phyloP scores from a whole-genome alignment of 37 sponge, comb jelly and placozoan species.

The Cladorhizidae sp. region DNA sequence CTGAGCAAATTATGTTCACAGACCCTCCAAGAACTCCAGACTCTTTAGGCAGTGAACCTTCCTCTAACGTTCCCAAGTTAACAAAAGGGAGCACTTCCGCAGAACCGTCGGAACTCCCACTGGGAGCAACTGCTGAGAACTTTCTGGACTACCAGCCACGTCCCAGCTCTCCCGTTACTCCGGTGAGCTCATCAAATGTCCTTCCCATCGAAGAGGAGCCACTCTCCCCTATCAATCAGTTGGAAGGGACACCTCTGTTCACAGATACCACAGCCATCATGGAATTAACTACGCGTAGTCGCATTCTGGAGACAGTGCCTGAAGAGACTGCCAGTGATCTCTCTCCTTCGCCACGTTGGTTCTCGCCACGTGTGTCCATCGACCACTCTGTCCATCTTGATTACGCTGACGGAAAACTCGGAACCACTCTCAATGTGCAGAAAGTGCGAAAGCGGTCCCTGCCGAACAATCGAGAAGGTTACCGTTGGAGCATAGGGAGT shows the following conservation, averaged over 20 bases:
- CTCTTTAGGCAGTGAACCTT: background rate
- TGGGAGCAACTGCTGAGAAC: constrained; percentile 70
- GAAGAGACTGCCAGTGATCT: constrained; percentile 87
- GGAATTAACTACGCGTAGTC: background rate
- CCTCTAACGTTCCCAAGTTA: background rate
- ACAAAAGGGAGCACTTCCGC: background rate
- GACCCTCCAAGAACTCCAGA: background rate
- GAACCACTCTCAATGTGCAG: constrained; percentile 21
- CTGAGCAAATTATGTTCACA: background rate
- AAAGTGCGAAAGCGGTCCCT: constrained; percentile 37
- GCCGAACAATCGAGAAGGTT: constrained; percentile 48
- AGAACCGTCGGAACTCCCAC: constrained; percentile 20
- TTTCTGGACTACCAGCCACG: background rate
- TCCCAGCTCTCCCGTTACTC: constrained; percentile 6
- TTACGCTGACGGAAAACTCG: constrained; percentile 25
- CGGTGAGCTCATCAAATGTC: background rate
- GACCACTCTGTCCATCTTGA: constrained; percentile 44
- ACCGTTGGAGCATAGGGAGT: constrained; percentile 49
- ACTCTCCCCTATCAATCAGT: background rate
- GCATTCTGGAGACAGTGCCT: constrained; percentile 60
- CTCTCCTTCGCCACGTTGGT: constrained; percentile 67
- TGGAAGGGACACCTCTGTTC: background rate
- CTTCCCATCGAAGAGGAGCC: background rate
- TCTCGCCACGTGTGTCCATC: constrained; percentile 74
- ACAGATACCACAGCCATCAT: background rate